Evolutionary conservation across 2,113 vertebrate genomes (phyloP).

Genomic region (Oceanites oceanicus): DNA sequence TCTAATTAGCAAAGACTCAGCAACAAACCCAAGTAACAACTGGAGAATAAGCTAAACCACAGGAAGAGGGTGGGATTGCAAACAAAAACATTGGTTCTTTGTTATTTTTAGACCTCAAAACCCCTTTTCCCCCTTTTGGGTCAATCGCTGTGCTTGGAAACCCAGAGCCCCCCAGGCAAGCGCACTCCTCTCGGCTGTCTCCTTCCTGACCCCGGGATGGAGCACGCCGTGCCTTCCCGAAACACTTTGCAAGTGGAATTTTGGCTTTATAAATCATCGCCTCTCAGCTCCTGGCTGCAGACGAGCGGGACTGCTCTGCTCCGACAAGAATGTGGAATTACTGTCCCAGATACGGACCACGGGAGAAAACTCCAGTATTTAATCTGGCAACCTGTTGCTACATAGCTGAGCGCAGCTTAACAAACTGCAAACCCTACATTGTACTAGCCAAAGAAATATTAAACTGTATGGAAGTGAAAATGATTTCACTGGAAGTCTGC

Average conservation of each 20-base stretch:
- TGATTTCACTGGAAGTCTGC: background rate
- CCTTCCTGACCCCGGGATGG: background rate
- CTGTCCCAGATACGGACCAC: background rate
- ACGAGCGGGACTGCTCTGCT: background rate
- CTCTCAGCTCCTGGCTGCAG: background rate
- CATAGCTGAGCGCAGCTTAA: background rate
- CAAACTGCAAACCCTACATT: background rate
- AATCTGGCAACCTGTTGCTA: constrained; percentile 36
- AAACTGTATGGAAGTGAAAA: constrained; percentile 4
- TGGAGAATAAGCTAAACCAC: background rate
- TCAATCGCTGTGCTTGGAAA: background rate
- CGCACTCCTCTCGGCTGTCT: background rate
- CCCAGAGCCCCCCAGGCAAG: background rate
- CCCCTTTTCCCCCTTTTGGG: background rate
- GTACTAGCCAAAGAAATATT: constrained; percentile 15
- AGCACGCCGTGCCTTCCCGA: background rate
- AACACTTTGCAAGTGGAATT: constrained; percentile 47
- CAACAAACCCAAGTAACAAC: background rate
- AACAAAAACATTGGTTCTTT: background rate
- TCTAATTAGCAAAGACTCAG: background rate
- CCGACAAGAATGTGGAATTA: constrained; percentile 4
- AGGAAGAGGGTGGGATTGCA: background rate
- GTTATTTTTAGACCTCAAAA: background rate
- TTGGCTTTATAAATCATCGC: constrained; percentile 23
- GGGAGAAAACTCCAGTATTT: constrained; percentile 40